phyloP scores from a whole-genome alignment of 2,888 invertebrate species.

The Limnephilus auricula region DNA sequence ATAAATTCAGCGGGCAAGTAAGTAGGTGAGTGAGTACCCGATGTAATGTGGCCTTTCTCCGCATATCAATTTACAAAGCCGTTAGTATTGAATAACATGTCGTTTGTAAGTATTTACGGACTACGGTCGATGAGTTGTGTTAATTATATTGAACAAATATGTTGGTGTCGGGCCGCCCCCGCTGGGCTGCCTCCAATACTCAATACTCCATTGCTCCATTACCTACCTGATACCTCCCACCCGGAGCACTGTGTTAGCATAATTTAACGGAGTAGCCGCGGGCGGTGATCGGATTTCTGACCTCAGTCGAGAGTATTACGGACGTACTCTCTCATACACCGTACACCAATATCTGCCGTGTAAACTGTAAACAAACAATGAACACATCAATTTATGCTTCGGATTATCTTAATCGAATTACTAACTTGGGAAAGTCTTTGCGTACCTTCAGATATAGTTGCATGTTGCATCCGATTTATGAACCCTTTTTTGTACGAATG shows the following conservation, averaged over 20 bases:
- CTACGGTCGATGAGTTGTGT: slow-evolving; percentile 36
- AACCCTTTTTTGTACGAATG: too few species aligned
- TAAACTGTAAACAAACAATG: background rate
- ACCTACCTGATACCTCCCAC: background rate
- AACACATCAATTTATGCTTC: background rate
- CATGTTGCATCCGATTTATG: background rate
- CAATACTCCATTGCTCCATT: background rate
- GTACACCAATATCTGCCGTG: background rate
- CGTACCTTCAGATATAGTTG: background rate
- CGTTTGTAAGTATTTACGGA: slow-evolving; percentile 27
- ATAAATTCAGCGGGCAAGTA: background rate
- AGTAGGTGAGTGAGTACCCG: too few species aligned
- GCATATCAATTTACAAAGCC: background rate
- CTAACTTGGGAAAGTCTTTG: background rate
- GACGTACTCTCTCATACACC: background rate
- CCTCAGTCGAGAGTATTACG: background rate
- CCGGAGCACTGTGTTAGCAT: slow-evolving; percentile 20
- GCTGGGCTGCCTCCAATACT: background rate
- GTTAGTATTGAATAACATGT: background rate
- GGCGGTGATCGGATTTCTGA: slow-evolving; percentile 31
- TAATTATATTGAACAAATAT: slow-evolving; percentile 51
- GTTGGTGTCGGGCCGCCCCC: slow-evolving; percentile 22
- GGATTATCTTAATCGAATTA: background rate
- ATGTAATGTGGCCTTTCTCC: background rate
- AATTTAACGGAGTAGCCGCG: slow-evolving; percentile 30